A percentile compares a stretch with the other conserved stretches of the same genome.
Evolutionary conservation across 2,113 vertebrate genomes (phyloP).

Genomic region (Indri indri): DNA sequence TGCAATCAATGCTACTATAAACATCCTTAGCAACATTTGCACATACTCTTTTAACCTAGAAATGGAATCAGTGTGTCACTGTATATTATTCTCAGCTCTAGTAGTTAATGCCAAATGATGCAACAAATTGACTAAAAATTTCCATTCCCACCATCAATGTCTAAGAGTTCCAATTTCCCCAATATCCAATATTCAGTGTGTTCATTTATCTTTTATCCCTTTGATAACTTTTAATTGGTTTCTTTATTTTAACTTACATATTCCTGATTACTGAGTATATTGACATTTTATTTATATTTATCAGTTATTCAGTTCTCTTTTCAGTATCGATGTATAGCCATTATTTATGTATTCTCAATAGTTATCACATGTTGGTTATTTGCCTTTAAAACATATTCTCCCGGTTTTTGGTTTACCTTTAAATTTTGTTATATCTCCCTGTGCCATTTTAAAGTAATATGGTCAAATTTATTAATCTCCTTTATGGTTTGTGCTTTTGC

Average conservation of each 20-base stretch:
- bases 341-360: background rate
- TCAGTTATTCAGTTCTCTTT: background rate
- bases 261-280: background rate
- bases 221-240: background rate
- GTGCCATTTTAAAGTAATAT: background rate
- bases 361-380: background rate
- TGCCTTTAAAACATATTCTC: background rate
- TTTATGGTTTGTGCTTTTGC: background rate
- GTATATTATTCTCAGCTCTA: background rate
- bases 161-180: background rate
- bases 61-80: background rate
- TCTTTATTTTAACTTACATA: background rate
- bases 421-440: background rate
- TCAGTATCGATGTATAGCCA: background rate
- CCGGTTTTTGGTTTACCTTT: background rate
- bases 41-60: background rate
- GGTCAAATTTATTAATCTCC: background rate
- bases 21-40: background rate
- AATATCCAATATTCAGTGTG: background rate
- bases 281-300: background rate
- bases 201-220: background rate
- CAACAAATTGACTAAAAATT: background rate
- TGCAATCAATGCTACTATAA: background rate
- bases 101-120: background rate
- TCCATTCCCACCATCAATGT: background rate